Evolutionary conservation across 2,797 vertebrate genomes (phyloP).

Genomic region (Platalea minor): DNA sequence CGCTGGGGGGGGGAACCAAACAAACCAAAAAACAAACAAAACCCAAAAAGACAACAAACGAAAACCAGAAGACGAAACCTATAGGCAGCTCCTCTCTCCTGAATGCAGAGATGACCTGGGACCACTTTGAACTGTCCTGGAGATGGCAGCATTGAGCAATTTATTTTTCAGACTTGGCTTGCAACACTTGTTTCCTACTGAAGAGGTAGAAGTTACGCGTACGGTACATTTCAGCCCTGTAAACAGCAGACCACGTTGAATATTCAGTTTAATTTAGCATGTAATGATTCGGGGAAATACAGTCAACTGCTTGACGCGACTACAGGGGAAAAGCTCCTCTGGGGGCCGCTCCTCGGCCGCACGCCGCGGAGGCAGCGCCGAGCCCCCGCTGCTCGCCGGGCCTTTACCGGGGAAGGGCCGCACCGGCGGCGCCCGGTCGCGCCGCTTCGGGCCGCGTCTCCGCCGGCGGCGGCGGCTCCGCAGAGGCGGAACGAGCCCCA

Average conservation of each 20-base stretch:
- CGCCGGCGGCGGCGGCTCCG: neutral
- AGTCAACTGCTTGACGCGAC: neutral
- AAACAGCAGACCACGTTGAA: neutral
- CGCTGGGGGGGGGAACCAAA: too few relatives aligned
- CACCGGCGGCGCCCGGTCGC: neutral
- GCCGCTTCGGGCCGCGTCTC: neutral
- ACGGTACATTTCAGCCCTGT: neutral
- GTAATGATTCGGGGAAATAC: neutral
- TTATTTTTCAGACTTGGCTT: neutral
- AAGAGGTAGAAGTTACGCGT: neutral
- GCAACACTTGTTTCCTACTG: neutral
- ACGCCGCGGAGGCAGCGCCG: neutral
- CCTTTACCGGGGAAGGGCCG: neutral
- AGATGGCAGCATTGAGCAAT: conserved; percentile 80
- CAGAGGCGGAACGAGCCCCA: neutral
- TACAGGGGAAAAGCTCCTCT: neutral
- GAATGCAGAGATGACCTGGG: neutral
- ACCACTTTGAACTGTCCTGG: neutral
- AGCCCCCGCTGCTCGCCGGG: neutral
- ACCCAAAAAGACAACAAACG: too few relatives aligned
- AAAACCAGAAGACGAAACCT: neutral
- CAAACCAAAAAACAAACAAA: too few relatives aligned
- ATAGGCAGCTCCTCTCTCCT: neutral
- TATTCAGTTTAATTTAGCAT: neutral
- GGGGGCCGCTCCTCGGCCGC: neutral